Evolutionary conservation across 2,888 invertebrate genomes (phyloP).

Genomic region (Pinctada fucata): DNA sequence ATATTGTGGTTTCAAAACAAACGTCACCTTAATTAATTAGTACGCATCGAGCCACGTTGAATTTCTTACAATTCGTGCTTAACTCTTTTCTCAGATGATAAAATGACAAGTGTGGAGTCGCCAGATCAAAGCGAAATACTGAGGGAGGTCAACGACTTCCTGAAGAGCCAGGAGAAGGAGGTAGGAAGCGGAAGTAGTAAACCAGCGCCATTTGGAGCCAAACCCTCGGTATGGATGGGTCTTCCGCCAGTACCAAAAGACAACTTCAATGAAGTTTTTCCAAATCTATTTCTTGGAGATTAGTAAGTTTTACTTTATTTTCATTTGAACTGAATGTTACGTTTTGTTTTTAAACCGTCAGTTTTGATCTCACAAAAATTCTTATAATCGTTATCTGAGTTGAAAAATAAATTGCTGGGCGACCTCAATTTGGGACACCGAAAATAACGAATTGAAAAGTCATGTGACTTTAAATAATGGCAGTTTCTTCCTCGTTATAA

Average conservation of each 20-base stretch:
- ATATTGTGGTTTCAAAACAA: too few relatives aligned
- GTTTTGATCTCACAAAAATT: too few relatives aligned
- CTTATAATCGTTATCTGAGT: too few relatives aligned
- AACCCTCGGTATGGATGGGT: slow-evolving; percentile 45
- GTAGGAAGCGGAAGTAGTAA: slow-evolving; percentile 32
- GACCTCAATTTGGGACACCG: too few relatives aligned
- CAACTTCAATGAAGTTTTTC: slow-evolving; percentile 66
- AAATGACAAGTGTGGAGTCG: neutral
- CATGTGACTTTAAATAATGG: too few relatives aligned
- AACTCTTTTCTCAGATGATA: too few relatives aligned
- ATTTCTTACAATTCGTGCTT: too few relatives aligned
- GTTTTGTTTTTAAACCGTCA: neutral
- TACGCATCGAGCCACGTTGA: too few relatives aligned
- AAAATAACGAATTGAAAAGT: too few relatives aligned
- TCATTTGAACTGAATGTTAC: too few relatives aligned
- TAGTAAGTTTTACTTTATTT: slow-evolving; percentile 52
- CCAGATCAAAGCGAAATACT: slow-evolving; percentile 12
- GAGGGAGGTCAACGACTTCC: slow-evolving; percentile 41
- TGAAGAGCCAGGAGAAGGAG: slow-evolving; percentile 28
- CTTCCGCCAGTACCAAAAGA: slow-evolving; percentile 51
- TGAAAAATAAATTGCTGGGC: too few relatives aligned
- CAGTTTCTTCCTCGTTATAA: slow-evolving; percentile 20
- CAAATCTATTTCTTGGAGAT: slow-evolving; percentile 63
- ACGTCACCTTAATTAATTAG: too few relatives aligned
- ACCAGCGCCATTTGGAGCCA: slow-evolving; percentile 37